Base-by-base conservation (phyloP, 2,888 invertebrate genomes). In the Nemotelus nigrinus region DNA sequence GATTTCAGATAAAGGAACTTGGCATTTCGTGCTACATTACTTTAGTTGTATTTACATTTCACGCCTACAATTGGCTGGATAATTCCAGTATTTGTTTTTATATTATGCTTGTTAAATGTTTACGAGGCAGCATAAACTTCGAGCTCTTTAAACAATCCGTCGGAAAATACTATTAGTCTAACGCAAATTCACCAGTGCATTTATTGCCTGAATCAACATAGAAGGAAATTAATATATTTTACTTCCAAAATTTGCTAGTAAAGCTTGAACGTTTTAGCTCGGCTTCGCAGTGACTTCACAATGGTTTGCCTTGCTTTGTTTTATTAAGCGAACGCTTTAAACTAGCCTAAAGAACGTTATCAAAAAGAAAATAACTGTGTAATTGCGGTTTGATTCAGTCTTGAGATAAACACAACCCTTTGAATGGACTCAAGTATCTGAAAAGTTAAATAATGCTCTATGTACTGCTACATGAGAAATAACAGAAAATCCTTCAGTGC, bases 191-290 rank as follows among this genome's bases (percentile, higher is more conserved):
- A 43, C 55, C 44, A 43, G 70, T 70, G 55, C 70, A 55, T 41
- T 70, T 70, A 70, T 53, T 70, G 55, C 70, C 4, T 44, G 43
- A 55, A 70, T 70, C 70, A 70, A 50, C 70, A 70, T 53, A 41
- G 55, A 43, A 55, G 70, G 44, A 55, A 55, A 70, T 70, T 70
- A 70, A 70, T 70, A 70, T 70, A 70, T 53, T 70, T 70, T 70
- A 70, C 55, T 70, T 2, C 70, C 8, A 44, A 3, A 53, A 55
- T 55, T 70, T 43, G 55, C 55, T 68, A 55, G 7, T 41, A 55
- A 41, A 53, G 50, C 10, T 70, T 70, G n/a, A 53, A 44, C 25
- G 1, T 25, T 25, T 25, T 25, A 25, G 25, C 25, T 25, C 45
- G 65, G 8, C 65, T 65, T 44, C 10, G 25, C 65, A 8, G 65